A percentile compares a stretch with the other conserved stretches of the same genome.
phyloP scores from a whole-genome alignment of 2,888 invertebrate species.

The Apamea monoglypha region DNA sequence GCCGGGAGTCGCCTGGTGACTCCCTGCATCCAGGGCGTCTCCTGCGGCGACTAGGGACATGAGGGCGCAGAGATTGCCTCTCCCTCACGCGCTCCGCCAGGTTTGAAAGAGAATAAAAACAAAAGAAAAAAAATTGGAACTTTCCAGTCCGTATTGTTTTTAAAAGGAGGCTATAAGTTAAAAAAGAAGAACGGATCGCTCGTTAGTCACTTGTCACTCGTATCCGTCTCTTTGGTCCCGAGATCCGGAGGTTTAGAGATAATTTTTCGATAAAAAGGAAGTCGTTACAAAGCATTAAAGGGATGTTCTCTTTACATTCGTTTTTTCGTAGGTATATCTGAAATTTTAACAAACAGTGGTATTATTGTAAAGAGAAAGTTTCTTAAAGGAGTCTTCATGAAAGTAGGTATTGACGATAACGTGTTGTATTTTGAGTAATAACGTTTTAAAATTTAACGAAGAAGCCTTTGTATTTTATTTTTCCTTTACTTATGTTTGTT shows the following conservation, averaged over 20 bases:
- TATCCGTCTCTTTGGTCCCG: constrained; percentile 36
- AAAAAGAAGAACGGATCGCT: constrained; percentile 31
- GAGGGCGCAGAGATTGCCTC: too few relatives aligned
- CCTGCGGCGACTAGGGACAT: too few relatives aligned
- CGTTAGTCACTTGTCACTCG: constrained; percentile 49
- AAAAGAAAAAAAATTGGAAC: neutral
- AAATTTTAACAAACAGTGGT: neutral
- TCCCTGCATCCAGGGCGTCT: too few relatives aligned
- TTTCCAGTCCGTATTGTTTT: constrained; percentile 22
- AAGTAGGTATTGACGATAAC: neutral
- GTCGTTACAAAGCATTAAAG: constrained; percentile 8
- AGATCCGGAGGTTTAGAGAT: constrained; percentile 30
- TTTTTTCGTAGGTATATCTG: neutral
- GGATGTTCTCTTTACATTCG: neutral
- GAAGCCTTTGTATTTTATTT: neutral
- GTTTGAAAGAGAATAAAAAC: constrained; percentile 24
- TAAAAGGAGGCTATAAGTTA: constrained; percentile 18
- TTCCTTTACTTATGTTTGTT: too few relatives aligned
- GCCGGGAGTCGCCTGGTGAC: too few relatives aligned
- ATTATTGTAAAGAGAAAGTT: neutral
- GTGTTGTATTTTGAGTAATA: neutral
- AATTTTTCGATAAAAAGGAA: constrained; percentile 52
- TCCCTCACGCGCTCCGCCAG: too few relatives aligned
- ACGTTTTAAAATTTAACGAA: neutral
- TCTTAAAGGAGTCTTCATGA: neutral